phyloP scores from a whole-genome alignment of 2,888 invertebrate species.

The Nephrotoma guestfalica region DNA sequence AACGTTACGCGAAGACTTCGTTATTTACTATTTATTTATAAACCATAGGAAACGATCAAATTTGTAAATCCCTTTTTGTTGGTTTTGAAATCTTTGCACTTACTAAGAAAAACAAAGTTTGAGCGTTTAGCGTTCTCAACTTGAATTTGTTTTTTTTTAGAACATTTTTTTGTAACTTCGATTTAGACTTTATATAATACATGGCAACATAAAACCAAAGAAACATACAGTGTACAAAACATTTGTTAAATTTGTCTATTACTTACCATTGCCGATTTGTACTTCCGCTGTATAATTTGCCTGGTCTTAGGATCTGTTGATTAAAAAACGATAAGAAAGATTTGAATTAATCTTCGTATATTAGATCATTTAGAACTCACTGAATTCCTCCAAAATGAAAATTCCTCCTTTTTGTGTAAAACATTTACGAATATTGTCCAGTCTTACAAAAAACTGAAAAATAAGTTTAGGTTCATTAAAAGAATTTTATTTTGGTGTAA shows the following conservation, averaged over 20 bases:
- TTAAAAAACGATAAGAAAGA: slow-evolving; percentile 3
- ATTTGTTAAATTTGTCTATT: background rate
- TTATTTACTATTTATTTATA: too few species aligned
- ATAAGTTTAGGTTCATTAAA: slow-evolving; percentile 1
- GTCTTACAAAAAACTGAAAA: slow-evolving; percentile 97
- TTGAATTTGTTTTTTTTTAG: too few species aligned
- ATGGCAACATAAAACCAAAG: slow-evolving; percentile 5
- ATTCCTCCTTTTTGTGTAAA: slow-evolving; percentile 98
- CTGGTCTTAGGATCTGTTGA: slow-evolving; percentile 86
- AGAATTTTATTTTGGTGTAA: background rate
- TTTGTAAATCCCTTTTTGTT: too few species aligned
- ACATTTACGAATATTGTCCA: slow-evolving; percentile 98
- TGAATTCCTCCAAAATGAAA: slow-evolving; percentile 98
- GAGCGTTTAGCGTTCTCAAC: too few species aligned
- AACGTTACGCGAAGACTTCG: too few species aligned
- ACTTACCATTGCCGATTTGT: slow-evolving; percentile 96
- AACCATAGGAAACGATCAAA: too few species aligned
- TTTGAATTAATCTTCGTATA: background rate
- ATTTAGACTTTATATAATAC: background rate
- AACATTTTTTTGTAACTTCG: too few species aligned
- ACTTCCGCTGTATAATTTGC: slow-evolving; percentile 91
- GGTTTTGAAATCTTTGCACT: too few species aligned
- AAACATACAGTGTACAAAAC: background rate
- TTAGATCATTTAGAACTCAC: slow-evolving; percentile 53
- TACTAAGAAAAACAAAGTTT: too few species aligned